A percentile compares a stretch with the other conserved stretches of the same genome.
phyloP scores from a whole-genome alignment of 1,140 invertebrate species.

The Delia radicum region DNA sequence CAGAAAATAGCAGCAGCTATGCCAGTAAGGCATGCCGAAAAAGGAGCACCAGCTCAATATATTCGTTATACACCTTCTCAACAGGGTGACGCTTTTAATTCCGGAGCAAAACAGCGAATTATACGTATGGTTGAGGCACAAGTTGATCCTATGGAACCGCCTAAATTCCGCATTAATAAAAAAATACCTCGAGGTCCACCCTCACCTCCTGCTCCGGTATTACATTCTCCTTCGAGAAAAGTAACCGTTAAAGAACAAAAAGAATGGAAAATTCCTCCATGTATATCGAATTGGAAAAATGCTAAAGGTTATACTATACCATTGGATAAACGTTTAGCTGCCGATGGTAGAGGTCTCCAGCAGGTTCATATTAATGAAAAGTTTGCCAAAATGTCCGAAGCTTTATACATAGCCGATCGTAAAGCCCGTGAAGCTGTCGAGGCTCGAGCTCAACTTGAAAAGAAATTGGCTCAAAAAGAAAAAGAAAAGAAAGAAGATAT shows the following conservation, averaged over 20 bases:
- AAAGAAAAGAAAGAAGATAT: conserved; percentile 98
- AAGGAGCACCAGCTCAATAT: conserved; percentile 88
- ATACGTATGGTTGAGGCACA: conserved; percentile 96
- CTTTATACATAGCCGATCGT: conserved; percentile 95
- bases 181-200: conserved; percentile 97
- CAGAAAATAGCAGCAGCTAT: conserved; percentile 91
- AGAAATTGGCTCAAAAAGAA: conserved; percentile 95
- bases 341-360: conserved; percentile 95
- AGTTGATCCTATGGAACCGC: conserved; percentile 98
- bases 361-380: conserved; percentile 99
- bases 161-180: conserved; percentile 94
- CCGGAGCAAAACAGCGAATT: conserved; percentile 95
- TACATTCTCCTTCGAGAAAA: conserved; percentile 97
- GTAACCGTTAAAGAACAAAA: conserved; percentile 98
- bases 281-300: conserved; percentile 99
- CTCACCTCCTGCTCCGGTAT: conserved; percentile 85
- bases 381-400: conserved; percentile 97
- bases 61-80: conserved; percentile 97
- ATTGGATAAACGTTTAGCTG: conserved; percentile 95
- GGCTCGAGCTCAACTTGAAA: conserved; percentile 92
- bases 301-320: conserved; percentile 98
- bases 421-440: conserved; percentile 97
- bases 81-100: conserved; percentile 93
- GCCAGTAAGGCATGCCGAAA: conserved; percentile 89
- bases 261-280: conserved; percentile 99